phyloP scores from a whole-genome alignment of 2,113 vertebrate species.

The Lutjanus erythropterus region DNA sequence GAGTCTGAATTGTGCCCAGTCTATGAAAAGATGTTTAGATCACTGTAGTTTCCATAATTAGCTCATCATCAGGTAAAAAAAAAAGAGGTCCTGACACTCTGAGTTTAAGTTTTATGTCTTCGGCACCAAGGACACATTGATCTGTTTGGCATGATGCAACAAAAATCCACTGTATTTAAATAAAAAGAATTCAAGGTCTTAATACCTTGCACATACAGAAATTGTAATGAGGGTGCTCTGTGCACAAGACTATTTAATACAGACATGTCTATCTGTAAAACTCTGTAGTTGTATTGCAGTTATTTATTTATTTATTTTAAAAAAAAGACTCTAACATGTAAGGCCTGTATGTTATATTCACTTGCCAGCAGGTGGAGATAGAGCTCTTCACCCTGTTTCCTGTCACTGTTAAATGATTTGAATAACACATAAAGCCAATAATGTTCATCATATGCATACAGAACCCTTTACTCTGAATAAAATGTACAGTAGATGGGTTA shows the following conservation, averaged over 20 bases:
- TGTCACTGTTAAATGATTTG: neutral
- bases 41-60: no score
- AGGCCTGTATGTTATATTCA: neutral
- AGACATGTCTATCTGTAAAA: neutral
- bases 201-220: neutral
- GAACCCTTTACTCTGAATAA: neutral
- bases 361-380: conserved; percentile 61
- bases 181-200: neutral
- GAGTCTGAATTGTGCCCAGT: no score
- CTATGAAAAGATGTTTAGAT: no score
- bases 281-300: no score
- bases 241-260: neutral
- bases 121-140: neutral
- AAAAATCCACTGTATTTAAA: neutral
- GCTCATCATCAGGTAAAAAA: no score
- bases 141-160: neutral
- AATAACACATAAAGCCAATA: neutral
- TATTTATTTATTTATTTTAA: neutral
- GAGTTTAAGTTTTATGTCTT: neutral
- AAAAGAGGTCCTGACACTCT: no score
- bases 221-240: neutral
- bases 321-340: neutral
- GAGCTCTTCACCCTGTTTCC: conserved; percentile 1
- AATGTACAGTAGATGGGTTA: no score
- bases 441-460: neutral